Conservation (phyloP, 2,888 invertebrate species). For the Thecocarcelia acutangulata region DNA sequence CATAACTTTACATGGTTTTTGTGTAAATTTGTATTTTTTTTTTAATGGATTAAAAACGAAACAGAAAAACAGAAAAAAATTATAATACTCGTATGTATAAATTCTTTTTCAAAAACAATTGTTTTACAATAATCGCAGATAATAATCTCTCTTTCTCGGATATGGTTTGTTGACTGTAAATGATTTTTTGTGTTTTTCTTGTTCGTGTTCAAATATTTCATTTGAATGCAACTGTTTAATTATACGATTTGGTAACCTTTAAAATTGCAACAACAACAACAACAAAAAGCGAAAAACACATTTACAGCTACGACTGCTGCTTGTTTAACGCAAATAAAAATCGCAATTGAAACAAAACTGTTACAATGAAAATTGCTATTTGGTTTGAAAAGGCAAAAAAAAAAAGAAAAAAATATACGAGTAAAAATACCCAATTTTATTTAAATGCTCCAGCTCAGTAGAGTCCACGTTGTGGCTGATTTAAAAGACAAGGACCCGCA, state of each 20-base stretch:
- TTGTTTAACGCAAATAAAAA: constrained; percentile 3
- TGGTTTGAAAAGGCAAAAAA: too few species aligned
- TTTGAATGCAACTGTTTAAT: constrained; percentile 52
- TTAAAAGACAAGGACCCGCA: constrained; percentile 32
- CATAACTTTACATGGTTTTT: not conserved
- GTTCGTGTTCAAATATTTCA: not conserved
- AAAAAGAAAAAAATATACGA: too few species aligned
- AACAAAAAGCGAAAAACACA: too few species aligned
- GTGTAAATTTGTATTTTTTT: not conserved
- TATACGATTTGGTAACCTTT: constrained; percentile 43
- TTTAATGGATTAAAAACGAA: too few species aligned
- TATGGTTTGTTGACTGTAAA: constrained; percentile 37
- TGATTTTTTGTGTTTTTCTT: not conserved
- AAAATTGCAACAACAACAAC: too few species aligned
- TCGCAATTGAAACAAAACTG: constrained; percentile 20
- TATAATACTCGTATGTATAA: too few species aligned
- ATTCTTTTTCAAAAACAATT: constrained; percentile 45
- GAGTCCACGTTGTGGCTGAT: constrained; percentile 3
- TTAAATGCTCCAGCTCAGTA: not conserved
- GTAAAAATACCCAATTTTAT: not conserved
- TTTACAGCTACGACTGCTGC: not conserved
- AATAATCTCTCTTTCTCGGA: constrained; percentile 37
- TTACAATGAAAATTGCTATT: constrained; percentile 3
- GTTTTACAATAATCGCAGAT: constrained; percentile 52
- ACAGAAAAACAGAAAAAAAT: not conserved